A percentile compares a stretch with the other conserved stretches of the same genome.
Conservation (phyloP, 1,140 invertebrate species). For the Sycophila sp. region DNA sequence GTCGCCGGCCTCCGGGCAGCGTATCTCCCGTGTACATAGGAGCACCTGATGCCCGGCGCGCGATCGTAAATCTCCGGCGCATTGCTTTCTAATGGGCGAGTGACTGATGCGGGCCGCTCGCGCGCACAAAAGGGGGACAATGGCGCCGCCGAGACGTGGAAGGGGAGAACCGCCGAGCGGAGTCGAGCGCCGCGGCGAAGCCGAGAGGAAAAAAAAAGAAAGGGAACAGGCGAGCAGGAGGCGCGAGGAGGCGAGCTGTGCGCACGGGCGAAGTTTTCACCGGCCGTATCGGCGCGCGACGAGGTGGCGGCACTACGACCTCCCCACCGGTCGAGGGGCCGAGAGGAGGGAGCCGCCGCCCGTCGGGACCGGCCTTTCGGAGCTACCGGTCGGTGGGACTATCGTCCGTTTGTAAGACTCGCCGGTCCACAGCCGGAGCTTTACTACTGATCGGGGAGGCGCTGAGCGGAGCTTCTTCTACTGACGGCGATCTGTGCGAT, state of each 20-base stretch:
- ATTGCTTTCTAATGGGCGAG: slow-evolving; percentile 5
- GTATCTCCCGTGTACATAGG: neutral
- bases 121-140: neutral
- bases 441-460: too few relatives aligned
- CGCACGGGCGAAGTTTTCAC: slow-evolving; percentile 75
- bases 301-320: too few relatives aligned
- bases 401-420: slow-evolving; percentile 78
- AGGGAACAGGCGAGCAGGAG: slow-evolving; percentile 31
- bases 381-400: slow-evolving; percentile 75
- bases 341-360: neutral
- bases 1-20: neutral
- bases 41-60: neutral
- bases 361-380: slow-evolving; percentile 39
- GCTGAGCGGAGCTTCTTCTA: too few relatives aligned
- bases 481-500: too few relatives aligned
- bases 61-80: slow-evolving; percentile 3
- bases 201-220: slow-evolving; percentile 26
- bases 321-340: too few relatives aligned
- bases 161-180: too few relatives aligned
- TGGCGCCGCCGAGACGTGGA: neutral
- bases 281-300: slow-evolving; percentile 53
- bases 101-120: too few relatives aligned
- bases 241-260: slow-evolving; percentile 47
- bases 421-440: slow-evolving; percentile 42
- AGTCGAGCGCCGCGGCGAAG: neutral